Conservation (phyloP, 2,113 vertebrate genomes). For the Procapra przewalskii region DNA sequence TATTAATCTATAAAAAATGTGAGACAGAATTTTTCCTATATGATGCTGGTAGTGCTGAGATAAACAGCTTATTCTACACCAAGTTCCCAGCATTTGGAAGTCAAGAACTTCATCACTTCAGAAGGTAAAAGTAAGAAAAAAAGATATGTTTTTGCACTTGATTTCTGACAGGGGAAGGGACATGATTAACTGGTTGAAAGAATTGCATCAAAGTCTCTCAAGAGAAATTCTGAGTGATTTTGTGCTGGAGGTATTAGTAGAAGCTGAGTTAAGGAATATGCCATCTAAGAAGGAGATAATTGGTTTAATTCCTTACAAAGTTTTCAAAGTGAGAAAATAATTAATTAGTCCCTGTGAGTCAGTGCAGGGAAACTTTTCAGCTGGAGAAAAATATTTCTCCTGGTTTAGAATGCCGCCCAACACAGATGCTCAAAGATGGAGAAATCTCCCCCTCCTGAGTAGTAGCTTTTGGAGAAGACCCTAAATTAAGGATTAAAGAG, state of each 20-base stretch:
- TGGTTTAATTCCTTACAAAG: constrained; percentile 3
- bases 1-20: background rate
- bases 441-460: background rate
- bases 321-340: constrained; percentile 29
- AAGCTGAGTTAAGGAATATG: background rate
- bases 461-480: background rate
- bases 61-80: background rate
- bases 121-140: background rate
- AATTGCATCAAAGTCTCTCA: background rate
- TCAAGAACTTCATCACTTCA: background rate
- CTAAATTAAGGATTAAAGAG: background rate
- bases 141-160: background rate
- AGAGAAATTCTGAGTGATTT: background rate
- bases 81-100: background rate
- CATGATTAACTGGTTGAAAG: background rate
- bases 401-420: background rate
- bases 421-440: background rate
- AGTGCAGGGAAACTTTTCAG: background rate
- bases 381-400: background rate
- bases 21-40: background rate
- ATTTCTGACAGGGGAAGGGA: background rate
- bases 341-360: constrained; percentile 40
- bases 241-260: background rate
- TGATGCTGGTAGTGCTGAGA: background rate
- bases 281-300: background rate